Base-by-base conservation (phyloP, 2,888 invertebrate species). In the Pilophorus perplexus region DNA sequence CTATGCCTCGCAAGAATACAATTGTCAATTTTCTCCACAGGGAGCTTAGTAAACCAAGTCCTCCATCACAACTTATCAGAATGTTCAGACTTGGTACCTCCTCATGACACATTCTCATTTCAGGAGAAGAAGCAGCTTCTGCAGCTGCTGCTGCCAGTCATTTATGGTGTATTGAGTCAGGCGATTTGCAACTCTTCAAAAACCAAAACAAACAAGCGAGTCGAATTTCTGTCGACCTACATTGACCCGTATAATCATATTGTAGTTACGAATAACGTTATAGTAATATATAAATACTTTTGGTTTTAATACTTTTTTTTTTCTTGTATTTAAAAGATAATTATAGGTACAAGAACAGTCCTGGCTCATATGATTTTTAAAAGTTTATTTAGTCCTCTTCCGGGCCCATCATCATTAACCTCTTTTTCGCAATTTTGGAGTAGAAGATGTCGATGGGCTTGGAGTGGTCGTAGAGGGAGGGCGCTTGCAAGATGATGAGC, bases 361-460 rank as follows among this genome's bases (percentile, higher is more conserved):
- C 64, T 28, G 62, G 62, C 48, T 46, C 20, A 44, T 38, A 48
- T 48, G 62, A 62, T 46, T 52, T 22, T 12, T n/a, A n/a, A n/a
- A n/a, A n/a, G n/a, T n/a, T n/a, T n/a, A n/a, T 54, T 64, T 69
- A 69, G 27, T 67, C 69, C 66, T 71, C 71, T 59, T 72, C 72
- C 37, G 71, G 70, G 27, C 70, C 75, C 77, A 88, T 90, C 76
- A 91, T 84, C 77, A 92, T 82, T 80, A 89, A 87, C 77, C 91
- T 91, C 80, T 90, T 90, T 79, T 92, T 90, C 72, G 92, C 92
- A 74, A 93, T 90, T 79, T 92, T 93, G 71, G 93, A 93, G 80
- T 91, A 89, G 72, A 89, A 82, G 74, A 93, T 89, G 79, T 93
- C 92, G 79, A 93, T 90, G 72, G 93, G 91, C 78, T 88, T 87